These are phyloP conservation scores for Chydorus sphaericus DNA, from an alignment of 2,888 invertebrate genomes.

Conservation along the genomic window DNA sequence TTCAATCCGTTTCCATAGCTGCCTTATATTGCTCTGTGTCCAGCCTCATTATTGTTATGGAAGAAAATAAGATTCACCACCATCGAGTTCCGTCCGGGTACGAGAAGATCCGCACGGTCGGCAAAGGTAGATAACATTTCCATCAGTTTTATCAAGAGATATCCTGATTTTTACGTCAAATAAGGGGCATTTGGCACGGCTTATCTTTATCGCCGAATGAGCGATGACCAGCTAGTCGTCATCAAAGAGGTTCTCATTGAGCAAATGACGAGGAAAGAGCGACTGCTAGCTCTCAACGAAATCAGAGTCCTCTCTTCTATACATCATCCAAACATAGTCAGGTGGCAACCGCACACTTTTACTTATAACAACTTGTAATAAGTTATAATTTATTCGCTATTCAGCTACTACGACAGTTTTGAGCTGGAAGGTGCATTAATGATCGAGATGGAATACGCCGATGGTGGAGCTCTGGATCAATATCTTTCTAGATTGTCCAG, in stretches of 20 bases:
- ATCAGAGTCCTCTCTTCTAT: constrained; percentile 50
- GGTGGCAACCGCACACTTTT: constrained; percentile 24
- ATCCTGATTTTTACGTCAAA: constrained; percentile 4
- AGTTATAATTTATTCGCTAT: neutral
- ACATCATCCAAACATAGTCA: constrained; percentile 57
- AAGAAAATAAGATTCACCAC: no score
- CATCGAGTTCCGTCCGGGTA: no score
- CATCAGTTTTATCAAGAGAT: neutral
- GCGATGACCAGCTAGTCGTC: constrained; percentile 48
- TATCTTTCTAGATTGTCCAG: constrained; percentile 38
- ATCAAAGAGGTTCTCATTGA: constrained; percentile 58
- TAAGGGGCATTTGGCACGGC: constrained; percentile 54
- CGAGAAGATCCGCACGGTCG: constrained; percentile 44
- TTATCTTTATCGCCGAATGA: constrained; percentile 44
- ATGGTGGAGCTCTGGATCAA: constrained; percentile 54
- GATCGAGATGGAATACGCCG: constrained; percentile 67
- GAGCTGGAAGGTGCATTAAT: constrained; percentile 51
- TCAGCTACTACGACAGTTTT: constrained; percentile 55
- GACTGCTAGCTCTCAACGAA: constrained; percentile 52
- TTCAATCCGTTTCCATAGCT: no score
- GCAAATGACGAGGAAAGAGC: constrained; percentile 47
- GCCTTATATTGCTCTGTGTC: no score
- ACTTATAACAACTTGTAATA: neutral
- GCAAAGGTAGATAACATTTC: constrained; percentile 35
- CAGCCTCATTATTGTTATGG: no score